Percentiles rank a stretch among this genome's conserved stretches.
phyloP scores from a whole-genome alignment of 2,113 vertebrate genomes.

The Periophthalmus modestus region DNA sequence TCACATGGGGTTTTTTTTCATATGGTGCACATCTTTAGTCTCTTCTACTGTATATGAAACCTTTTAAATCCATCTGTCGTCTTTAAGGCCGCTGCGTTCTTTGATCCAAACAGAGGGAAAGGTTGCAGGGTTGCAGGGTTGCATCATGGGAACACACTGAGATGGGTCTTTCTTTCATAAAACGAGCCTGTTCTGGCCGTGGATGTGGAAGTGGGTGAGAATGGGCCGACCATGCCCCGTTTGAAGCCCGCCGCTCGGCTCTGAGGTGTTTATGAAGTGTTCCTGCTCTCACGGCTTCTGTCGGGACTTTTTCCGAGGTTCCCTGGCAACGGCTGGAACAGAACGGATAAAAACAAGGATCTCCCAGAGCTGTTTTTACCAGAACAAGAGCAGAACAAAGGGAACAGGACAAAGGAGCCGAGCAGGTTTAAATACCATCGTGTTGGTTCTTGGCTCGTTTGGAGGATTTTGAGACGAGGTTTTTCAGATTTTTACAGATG shows the following conservation, averaged over 20 bases:
- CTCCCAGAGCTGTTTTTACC: background rate
- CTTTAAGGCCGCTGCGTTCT: constrained; percentile 38
- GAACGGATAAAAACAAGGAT: constrained; percentile 5
- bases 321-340: constrained; percentile 39
- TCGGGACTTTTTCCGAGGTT: constrained; percentile 30
- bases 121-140: constrained; percentile 54
- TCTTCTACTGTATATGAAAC: background rate
- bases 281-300: constrained; percentile 18
- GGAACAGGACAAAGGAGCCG: background rate
- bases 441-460: too few species aligned
- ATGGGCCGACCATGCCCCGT: constrained; percentile 41
- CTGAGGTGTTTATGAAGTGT: constrained; percentile 51
- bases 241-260: constrained; percentile 30
- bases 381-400: background rate
- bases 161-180: constrained; percentile 30
- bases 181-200: constrained; percentile 16
- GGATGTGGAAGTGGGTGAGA: constrained; percentile 43
- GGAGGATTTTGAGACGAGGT: too few species aligned
- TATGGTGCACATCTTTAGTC: background rate
- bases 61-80: constrained; percentile 24
- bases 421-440: background rate
- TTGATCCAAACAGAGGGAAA: constrained; percentile 52
- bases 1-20: too few species aligned
- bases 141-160: constrained; percentile 54
- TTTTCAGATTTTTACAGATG: too few species aligned